Conservation (phyloP, 2,888 invertebrate species). For the Nephrotoma flavescens region DNA sequence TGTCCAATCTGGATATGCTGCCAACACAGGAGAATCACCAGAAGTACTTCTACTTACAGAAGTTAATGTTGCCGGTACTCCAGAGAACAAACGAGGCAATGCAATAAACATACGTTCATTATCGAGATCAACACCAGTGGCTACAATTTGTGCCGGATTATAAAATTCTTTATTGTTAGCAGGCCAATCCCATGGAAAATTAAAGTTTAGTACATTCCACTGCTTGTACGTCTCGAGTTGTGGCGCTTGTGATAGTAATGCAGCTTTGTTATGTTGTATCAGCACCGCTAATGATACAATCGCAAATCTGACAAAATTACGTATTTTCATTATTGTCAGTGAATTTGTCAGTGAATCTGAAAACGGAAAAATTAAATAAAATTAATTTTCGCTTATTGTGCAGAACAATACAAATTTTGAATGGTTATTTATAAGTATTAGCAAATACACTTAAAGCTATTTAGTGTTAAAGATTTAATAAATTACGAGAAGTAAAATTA, state of each 20-base stretch:
- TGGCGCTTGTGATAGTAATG: not conserved
- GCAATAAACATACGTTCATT: constrained; percentile 60
- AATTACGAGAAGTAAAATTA: no score
- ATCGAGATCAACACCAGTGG: constrained; percentile 60
- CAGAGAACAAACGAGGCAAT: constrained; percentile 56
- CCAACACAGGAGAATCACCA: constrained; percentile 53
- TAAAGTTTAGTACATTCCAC: constrained; percentile 52
- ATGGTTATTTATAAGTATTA: no score
- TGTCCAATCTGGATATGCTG: constrained; percentile 64
- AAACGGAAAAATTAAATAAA: not conserved
- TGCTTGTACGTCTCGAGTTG: constrained; percentile 48
- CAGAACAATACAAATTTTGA: no score
- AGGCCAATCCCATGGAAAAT: constrained; percentile 47
- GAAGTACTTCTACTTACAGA: constrained; percentile 49
- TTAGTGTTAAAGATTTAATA: no score
- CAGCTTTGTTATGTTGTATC: not conserved
- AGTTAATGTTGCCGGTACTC: constrained; percentile 61
- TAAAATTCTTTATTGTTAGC: constrained; percentile 35
- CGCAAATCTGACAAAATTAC: not conserved
- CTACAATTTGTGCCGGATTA: constrained; percentile 54
- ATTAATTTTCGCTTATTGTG: no score
- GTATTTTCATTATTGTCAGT: not conserved
- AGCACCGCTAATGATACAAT: not conserved
- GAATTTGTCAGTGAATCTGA: not conserved
- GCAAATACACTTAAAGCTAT: no score